Evolutionary conservation across 2,888 invertebrate genomes (phyloP), one percentile per base, ranked within the genome.

Genomic region (Trilocha varians): DNA sequence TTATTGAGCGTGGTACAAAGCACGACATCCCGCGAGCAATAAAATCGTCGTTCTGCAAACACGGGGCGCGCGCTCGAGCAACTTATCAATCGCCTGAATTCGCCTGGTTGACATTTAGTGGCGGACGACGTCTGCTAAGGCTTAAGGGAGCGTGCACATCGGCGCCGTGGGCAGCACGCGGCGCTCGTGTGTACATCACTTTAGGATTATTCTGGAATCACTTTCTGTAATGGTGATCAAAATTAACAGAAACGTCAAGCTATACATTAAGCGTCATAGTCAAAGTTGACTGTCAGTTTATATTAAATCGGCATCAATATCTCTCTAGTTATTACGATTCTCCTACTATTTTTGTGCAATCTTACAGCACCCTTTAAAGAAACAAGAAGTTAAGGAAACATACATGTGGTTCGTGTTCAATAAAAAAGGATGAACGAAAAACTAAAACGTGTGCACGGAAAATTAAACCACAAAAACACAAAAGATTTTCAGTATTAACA

Each of bases 91-190:
- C 71, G 72, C 58, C 49, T 51, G n/a, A n/a, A n/a, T n/a, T n/a
- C n/a, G n/a, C n/a, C n/a, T 62, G 66, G 66, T 72, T 78, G 77
- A 77, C 78, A 66, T 77, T 77, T 75, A 75, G 75, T 74, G 77
- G 75, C 66, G 66, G 55, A 46, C 47, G 69, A 52, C 69, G 68
- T 44, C 52, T 54, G 66, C 54, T 45, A 41, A 43, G 65, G 78
- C 73, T 80, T 78, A 76, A 43, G 43, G 65, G 43, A 69, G 71
- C 71, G 75, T 72, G 78, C 60, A 48, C 49, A 55, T 56, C 25
- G 37, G 41, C 48, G 54, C 65, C 65, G 50, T 47, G 34, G 65
- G 62, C 61, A 66, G 44, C 70, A 63, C 70, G 68, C 61, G 65
- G 40, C 62, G 40, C 32, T 44, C 35, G 46, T 39, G 42, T 41